Percentiles rank a stretch among this genome's conserved stretches.
These are phyloP conservation scores for Xestia c-nigrum DNA, from an alignment of 2,888 invertebrate species.

Conservation along the genomic window DNA sequence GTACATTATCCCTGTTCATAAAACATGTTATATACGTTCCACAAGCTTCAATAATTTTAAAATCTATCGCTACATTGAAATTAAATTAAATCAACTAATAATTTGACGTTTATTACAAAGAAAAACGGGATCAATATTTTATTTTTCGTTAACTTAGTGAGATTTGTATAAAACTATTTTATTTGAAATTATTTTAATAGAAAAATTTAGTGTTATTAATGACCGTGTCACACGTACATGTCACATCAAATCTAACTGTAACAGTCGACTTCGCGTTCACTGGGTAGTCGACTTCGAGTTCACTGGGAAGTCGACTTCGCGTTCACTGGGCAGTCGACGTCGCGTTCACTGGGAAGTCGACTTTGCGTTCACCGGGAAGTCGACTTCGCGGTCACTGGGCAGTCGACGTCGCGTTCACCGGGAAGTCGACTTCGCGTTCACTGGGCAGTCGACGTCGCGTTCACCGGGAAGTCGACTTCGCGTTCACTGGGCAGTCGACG, in stretches of 20 bases:
- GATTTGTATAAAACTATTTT: constrained; percentile 21
- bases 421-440: background rate
- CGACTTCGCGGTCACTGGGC: background rate
- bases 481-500: background rate
- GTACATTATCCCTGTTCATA: background rate
- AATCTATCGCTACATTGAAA: background rate
- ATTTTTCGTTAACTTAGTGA: constrained; percentile 27
- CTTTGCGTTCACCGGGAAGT: no score
- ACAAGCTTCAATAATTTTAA: no score
- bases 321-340: background rate
- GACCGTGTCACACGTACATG: background rate
- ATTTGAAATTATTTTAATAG: constrained; percentile 30
- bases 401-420: background rate
- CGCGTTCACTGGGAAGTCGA: background rate
- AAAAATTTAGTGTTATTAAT: constrained; percentile 17
- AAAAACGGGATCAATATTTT: background rate
- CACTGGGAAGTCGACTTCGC: background rate
- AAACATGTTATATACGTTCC: background rate
- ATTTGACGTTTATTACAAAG: background rate
- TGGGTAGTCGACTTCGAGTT: background rate
- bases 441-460: background rate
- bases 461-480: background rate
- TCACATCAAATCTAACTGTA: background rate
- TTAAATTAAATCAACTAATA: background rate
- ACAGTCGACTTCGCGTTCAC: background rate